Percentiles rank a stretch among this genome's conserved stretches.
Evolutionary conservation across 2,797 vertebrate species (phyloP).

Genomic region (Chiroxiphia lanceolata): DNA sequence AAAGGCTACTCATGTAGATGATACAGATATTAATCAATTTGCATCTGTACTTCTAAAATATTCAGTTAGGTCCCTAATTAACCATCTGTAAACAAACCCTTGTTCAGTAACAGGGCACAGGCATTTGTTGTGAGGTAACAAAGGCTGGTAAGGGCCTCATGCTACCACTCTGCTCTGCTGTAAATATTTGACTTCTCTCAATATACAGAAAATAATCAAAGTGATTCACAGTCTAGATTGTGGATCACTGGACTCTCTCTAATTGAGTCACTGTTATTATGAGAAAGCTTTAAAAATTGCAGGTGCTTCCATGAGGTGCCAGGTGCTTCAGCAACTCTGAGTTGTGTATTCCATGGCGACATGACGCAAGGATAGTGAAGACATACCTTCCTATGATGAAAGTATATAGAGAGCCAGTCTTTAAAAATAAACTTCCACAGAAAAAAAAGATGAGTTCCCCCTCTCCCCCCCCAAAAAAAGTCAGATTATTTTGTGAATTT

Average conservation of each 20-base stretch:
- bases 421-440: neutral
- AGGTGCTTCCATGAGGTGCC: neutral
- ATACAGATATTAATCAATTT: constrained; percentile 64
- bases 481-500: neutral
- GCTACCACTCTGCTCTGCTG: neutral
- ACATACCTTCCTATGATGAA: neutral
- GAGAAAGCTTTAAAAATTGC: neutral
- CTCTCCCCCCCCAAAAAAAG: rapidly evolving
- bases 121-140: neutral
- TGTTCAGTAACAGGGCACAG: constrained; percentile 14
- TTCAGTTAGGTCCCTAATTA: constrained; percentile 60
- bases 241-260: neutral
- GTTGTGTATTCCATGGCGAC: neutral
- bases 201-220: constrained; percentile 19
- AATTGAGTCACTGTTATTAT: neutral
- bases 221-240: neutral
- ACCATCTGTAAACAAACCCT: constrained; percentile 51
- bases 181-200: neutral
- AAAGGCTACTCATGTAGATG: constrained; percentile 42
- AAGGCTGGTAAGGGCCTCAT: neutral
- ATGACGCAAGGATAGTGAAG: neutral
- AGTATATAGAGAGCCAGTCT: neutral
- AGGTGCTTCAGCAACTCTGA: neutral
- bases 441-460: neutral
- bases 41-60: constrained; percentile 53